Percentiles rank a stretch among this genome's conserved stretches.
Evolutionary conservation across 1,140 invertebrate genomes (phyloP).

Genomic region (Limonius californicus): DNA sequence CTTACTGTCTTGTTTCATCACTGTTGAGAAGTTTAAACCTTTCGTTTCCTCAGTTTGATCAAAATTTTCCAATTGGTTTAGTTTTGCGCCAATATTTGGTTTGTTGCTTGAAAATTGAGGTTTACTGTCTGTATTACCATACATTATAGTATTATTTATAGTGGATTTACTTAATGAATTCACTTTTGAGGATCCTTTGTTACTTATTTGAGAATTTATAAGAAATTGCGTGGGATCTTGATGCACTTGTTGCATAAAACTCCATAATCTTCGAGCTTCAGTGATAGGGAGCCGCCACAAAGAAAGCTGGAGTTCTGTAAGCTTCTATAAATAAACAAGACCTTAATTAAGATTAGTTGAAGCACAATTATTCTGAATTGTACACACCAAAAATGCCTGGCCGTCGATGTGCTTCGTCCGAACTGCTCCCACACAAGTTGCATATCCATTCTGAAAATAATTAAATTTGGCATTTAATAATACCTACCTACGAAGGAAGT

Average conservation of each 20-base stretch:
- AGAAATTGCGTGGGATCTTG: background rate
- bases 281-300: background rate
- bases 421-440: background rate
- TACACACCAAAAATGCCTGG: background rate
- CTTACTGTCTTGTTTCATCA: no score
- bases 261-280: background rate
- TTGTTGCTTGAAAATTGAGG: background rate
- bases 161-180: no score
- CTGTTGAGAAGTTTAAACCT: no score
- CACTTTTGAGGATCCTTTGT: background rate
- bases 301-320: background rate
- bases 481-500: no score
- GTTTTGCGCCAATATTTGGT: no score
- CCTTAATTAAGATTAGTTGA: background rate
- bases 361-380: background rate
- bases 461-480: no score
- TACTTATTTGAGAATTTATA: background rate
- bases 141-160: no score
- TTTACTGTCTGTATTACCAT: no score
- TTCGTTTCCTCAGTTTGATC: no score
- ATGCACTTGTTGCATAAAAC: background rate
- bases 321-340: conserved; percentile 7
- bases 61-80: no score
- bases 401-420: background rate
- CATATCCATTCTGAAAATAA: conserved; percentile 3